Evolutionary conservation across 2,797 vertebrate genomes (phyloP).

Genomic region (Falco berigora): DNA sequence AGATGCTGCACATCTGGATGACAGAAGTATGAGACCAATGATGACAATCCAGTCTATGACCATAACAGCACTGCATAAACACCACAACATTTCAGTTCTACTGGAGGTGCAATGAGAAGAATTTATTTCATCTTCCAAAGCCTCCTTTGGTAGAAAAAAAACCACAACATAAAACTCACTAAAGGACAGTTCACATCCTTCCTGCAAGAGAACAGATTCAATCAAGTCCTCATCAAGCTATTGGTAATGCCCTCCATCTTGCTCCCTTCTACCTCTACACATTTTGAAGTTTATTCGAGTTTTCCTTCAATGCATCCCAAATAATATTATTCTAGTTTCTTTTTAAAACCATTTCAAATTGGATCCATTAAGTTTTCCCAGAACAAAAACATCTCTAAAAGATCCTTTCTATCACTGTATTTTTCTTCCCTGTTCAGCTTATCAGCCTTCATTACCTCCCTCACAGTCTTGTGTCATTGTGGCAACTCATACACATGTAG

Average conservation of each 20-base stretch:
- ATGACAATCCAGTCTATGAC: background rate
- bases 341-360: background rate
- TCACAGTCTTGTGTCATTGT: background rate
- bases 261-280: background rate
- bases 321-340: background rate
- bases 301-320: background rate
- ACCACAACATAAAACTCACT: background rate
- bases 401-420: background rate
- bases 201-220: background rate
- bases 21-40: background rate
- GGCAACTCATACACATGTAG: background rate
- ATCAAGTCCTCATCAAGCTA: background rate
- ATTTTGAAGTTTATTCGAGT: background rate
- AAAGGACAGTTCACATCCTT: background rate
- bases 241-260: background rate
- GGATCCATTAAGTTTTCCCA: background rate
- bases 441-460: background rate
- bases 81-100: background rate
- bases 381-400: background rate
- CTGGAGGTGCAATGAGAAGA: background rate
- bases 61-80: background rate
- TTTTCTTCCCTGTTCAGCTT: conserved; percentile 1
- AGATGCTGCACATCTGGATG: background rate
- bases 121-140: background rate
- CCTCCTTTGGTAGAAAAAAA: background rate